Evolutionary conservation across 2,888 invertebrate genomes (phyloP), one percentile per base, ranked within the genome.

Genomic region (Lepidochitona cinerea): DNA sequence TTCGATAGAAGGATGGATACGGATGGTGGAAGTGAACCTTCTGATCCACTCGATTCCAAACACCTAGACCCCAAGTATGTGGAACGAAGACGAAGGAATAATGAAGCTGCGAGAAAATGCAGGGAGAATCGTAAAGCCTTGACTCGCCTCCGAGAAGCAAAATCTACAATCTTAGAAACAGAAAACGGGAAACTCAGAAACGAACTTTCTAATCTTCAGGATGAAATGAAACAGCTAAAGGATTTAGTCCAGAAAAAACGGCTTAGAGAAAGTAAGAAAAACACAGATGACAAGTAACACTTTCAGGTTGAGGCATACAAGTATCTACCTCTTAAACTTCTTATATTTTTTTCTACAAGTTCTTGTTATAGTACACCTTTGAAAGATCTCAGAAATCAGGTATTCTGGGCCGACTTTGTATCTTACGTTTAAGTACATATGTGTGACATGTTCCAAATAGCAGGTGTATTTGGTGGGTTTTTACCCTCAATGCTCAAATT

Each of bases 161-260:
- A 91, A 70, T 88, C 89, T 0, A 82, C 81, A 23, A 83, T 86
- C 49, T 83, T 92, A 68, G 91, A 91, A 79, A 81, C 79, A 2
- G 91, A 92, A 83, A 92, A 92, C 83, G 89, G 89, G 71, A 95
- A 95, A 89, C 93, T 97, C 18, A 85, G 88, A 53, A 80, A 86
- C 26, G 95, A 97, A 91, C 92, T 98, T 81, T 96, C 95, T 84
- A 93, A 96, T 83, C 93, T 98, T 33, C 96, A 97, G 41, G 95
- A 95, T 0, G 97, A 98, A 91, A 96, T 98, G 80, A 96, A 96
- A 69, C 95, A 95, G 80, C 93, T 98, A 7, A 96, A 97, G 81
- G 91, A 90, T 75, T 87, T 92, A 79, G 85, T 92, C 32, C 86
- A 87, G 49, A 85, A 85, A 80, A 88, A 87, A 72, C 79, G 59